phyloP scores from a whole-genome alignment of 37 sponge, comb jelly and placozoan species.

The Corticium candelabrum region DNA sequence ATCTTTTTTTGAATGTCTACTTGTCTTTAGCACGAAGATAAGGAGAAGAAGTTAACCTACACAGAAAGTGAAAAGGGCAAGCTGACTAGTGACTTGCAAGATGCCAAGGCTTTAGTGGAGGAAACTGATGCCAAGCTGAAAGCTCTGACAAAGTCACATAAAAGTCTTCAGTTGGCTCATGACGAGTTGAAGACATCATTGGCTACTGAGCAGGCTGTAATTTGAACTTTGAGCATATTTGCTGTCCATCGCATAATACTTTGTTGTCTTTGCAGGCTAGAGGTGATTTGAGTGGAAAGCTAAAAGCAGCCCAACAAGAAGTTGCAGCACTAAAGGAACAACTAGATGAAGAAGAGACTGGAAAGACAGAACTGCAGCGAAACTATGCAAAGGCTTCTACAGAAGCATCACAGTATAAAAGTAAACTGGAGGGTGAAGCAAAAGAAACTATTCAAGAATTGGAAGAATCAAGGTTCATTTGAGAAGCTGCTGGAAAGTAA shows the following conservation, averaged over 20 bases:
- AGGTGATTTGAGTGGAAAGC: background rate
- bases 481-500: no score
- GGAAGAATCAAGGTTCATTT: background rate
- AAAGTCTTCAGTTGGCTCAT: background rate
- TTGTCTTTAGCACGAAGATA: background rate
- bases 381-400: background rate
- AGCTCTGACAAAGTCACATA: background rate
- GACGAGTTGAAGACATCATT: background rate
- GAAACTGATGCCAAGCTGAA: background rate
- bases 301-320: background rate
- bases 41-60: background rate
- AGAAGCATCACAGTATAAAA: background rate
- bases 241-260: no score
- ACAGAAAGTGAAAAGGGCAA: background rate
- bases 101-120: background rate
- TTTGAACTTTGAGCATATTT: no score
- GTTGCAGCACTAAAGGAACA: background rate
- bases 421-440: background rate
- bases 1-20: background rate
- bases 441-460: background rate
- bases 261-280: background rate
- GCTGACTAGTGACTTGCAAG: background rate
- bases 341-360: background rate
- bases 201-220: background rate
- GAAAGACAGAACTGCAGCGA: background rate